Evolutionary conservation across 2,888 invertebrate species (phyloP).

Genomic region (Dynastes maya): DNA sequence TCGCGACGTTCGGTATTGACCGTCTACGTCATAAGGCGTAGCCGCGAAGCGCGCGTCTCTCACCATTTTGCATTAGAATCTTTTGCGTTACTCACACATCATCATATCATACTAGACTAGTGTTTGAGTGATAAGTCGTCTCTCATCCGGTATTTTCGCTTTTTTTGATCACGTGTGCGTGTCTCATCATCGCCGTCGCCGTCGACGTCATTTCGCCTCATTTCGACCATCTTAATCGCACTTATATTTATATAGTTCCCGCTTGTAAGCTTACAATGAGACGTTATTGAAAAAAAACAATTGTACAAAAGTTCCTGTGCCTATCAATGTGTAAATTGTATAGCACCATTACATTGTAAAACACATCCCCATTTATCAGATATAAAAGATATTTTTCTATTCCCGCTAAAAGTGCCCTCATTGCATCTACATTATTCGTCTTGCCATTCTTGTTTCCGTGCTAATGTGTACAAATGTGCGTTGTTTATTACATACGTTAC

Average conservation of each 20-base stretch:
- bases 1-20: slow-evolving; percentile 70
- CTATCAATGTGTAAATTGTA: slow-evolving; percentile 10
- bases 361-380: no score
- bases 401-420: neutral
- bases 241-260: neutral
- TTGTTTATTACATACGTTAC: slow-evolving; percentile 15
- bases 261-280: slow-evolving; percentile 15
- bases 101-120: slow-evolving; percentile 41
- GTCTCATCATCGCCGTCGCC: neutral
- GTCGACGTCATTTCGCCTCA: slow-evolving; percentile 9
- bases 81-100: slow-evolving; percentile 44
- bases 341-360: neutral
- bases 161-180: slow-evolving; percentile 5
- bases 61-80: slow-evolving; percentile 47
- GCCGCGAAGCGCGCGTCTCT: slow-evolving; percentile 61
- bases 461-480: neutral
- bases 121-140: slow-evolving; percentile 29
- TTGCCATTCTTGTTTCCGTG: neutral
- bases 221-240: neutral
- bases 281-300: no score
- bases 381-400: slow-evolving; percentile 12
- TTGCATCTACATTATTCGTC: neutral
- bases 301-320: slow-evolving; percentile 35
- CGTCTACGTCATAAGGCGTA: slow-evolving; percentile 70
- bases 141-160: slow-evolving; percentile 22